Conservation (phyloP, 2,797 vertebrate species). For the Nyctibius grandis region DNA sequence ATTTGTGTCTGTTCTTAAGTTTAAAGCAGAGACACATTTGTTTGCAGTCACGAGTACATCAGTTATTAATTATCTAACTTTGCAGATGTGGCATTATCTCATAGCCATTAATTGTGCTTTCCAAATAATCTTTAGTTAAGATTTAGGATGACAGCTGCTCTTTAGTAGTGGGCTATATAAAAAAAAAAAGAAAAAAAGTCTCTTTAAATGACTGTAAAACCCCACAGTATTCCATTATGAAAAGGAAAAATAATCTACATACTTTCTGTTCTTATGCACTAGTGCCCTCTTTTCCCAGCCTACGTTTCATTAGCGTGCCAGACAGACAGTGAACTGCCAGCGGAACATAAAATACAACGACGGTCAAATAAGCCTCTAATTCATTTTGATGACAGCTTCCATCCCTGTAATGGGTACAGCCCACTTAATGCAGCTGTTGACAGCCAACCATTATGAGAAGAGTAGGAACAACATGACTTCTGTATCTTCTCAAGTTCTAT, state of each 20-base stretch:
- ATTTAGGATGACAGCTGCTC: neutral
- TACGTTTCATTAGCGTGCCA: neutral
- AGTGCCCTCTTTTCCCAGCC: neutral
- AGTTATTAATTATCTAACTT: neutral
- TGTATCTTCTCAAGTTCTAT: slow-evolving; percentile 45
- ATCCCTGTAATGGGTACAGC: slow-evolving; percentile 70
- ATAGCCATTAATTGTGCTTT: neutral
- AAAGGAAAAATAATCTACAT: neutral
- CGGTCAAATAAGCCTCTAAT: slow-evolving; percentile 72
- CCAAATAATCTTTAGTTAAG: neutral
- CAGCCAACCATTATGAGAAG: slow-evolving; percentile 62
- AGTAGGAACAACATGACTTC: slow-evolving; percentile 13
- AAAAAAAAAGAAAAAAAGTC: neutral
- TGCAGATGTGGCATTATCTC: neutral
- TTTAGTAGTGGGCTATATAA: neutral
- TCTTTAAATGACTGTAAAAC: neutral
- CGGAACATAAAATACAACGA: slow-evolving; percentile 32
- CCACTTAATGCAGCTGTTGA: slow-evolving; percentile 74
- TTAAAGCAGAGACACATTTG: neutral
- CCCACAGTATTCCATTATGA: neutral
- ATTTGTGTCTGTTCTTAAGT: neutral
- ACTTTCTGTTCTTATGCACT: neutral
- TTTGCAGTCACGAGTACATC: neutral
- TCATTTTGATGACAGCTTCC: slow-evolving; percentile 77
- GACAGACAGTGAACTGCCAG: slow-evolving; percentile 52